phyloP scores from a whole-genome alignment of 2,113 vertebrate genomes.

The Channa maculata region DNA sequence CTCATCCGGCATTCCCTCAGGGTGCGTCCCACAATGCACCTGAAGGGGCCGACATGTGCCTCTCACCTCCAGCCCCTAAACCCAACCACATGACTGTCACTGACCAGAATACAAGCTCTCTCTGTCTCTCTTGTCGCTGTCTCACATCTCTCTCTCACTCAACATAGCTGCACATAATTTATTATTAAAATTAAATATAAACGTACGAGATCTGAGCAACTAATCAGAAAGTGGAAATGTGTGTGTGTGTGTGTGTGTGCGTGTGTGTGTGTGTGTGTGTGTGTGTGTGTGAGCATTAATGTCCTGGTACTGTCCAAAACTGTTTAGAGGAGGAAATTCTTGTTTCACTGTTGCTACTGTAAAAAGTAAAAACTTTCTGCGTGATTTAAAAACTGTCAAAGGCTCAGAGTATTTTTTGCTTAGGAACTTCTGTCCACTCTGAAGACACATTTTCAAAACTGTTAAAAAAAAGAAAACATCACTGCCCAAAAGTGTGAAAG shows the following conservation, averaged over 20 bases:
- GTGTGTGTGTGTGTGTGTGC: conserved; percentile 31
- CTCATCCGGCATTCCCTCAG: conserved; percentile 48
- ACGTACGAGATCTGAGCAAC: conserved; percentile 48
- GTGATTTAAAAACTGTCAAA: conserved; percentile 61
- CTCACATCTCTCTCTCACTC: conserved; percentile 49
- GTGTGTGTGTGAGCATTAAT: conserved; percentile 34
- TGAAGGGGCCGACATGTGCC: conserved; percentile 72
- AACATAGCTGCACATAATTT: conserved; percentile 79
- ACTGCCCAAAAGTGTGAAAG: too few species aligned
- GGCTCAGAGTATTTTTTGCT: conserved; percentile 36
- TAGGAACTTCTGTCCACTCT: too few species aligned
- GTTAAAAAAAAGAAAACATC: too few species aligned
- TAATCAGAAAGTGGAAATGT: conserved; percentile 45
- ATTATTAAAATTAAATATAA: conserved; percentile 66
- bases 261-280: conserved; percentile 45
- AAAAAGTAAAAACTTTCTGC: conserved; percentile 56
- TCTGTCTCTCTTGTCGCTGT: conserved; percentile 43
- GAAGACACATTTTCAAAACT: too few species aligned
- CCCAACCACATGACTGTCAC: conserved; percentile 43
- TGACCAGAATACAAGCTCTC: conserved; percentile 38
- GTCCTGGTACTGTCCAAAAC: conserved; percentile 15
- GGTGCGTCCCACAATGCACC: conserved; percentile 60
- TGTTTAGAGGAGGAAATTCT: conserved; percentile 40
- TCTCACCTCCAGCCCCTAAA: conserved; percentile 49
- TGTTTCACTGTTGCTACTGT: conserved; percentile 75